Conservation (phyloP, 2,888 invertebrate species). For the Amphipoea oculea region DNA sequence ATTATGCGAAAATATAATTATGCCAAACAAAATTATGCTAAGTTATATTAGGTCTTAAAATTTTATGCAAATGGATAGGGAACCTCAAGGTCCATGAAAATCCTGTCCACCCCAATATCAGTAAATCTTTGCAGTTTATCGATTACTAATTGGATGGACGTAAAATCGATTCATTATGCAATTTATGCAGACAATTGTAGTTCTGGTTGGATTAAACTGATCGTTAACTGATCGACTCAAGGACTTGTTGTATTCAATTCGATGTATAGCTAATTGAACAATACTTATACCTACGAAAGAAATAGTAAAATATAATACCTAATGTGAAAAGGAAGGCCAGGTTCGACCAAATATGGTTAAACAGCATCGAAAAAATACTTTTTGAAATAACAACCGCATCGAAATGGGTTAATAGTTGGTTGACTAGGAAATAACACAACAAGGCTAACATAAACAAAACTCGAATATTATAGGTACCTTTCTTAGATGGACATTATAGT, state of each 20-base stretch:
- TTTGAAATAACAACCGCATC: background rate
- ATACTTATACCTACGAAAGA: background rate
- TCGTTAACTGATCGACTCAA: conserved; percentile 29
- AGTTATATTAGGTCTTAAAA: too few species aligned
- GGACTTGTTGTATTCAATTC: conserved; percentile 10
- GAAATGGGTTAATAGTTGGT: background rate
- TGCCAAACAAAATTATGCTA: too few species aligned
- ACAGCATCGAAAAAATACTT: background rate
- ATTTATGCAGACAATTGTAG: conserved; percentile 26
- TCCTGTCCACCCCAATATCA: conserved; percentile 28
- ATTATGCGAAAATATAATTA: too few species aligned
- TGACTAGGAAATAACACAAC: background rate
- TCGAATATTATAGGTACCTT: background rate
- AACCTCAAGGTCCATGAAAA: conserved; percentile 22
- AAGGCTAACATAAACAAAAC: background rate
- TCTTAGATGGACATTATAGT: background rate
- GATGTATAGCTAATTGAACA: conserved; percentile 10
- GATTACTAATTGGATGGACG: conserved; percentile 47
- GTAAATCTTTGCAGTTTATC: conserved; percentile 34
- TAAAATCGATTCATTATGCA: conserved; percentile 52
- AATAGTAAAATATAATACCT: background rate
- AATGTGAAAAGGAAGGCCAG: background rate
- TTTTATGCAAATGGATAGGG: too few species aligned
- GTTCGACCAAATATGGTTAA: background rate
- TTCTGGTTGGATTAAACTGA: conserved; percentile 29